Evolutionary conservation across 2,888 invertebrate genomes (phyloP), one percentile per base, ranked within the genome.

Genomic region (Lymantria monacha): DNA sequence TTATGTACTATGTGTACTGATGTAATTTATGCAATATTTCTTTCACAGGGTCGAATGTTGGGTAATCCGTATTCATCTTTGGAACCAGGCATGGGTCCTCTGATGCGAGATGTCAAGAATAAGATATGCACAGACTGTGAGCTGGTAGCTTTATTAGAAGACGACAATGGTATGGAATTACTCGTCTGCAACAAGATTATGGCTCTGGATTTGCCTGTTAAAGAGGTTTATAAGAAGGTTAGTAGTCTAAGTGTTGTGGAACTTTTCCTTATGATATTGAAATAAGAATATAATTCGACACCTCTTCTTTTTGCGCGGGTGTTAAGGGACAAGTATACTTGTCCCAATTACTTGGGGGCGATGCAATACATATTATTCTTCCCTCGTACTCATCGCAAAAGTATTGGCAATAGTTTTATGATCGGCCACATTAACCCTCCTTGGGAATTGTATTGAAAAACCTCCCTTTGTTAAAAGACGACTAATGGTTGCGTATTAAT

Each of bases 41-140:
- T 12, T 33, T 33, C 22, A 0, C 88, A 95, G 93, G 97, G 98
- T 8, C 95, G 99, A 37, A 99, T 99, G 99, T 92, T 98, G 69
- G 99, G 99, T 46, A 99, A 99, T 91, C 99, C 99, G 0, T 99
- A 99, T 89, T 97, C 97, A 51, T 97, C 97, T 33, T 93, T 95
- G 31, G 99, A 99, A 79, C 95, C 96, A 0, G 99, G 98, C 8
- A 93, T 99, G 69, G 99, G 99, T 0, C 99, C 99, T 0, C 89
- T 99, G 10, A 99, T 99, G 99, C 93, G 99, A 38, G 98, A 99
- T 81, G 97, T 99, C 9, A 99, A 99, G 88, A 99, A 99, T 86
- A 99, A 99, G 89, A 99, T 99, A 65, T 98, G 98, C 78, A 97
- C 96, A 44, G 99, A 99, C 87, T 99, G 99, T 85, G 99, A 99